Percentiles rank a stretch among this genome's conserved stretches.
Conservation (phyloP, 1,140 invertebrate genomes). For the Brachionus asplanchnoidis region DNA sequence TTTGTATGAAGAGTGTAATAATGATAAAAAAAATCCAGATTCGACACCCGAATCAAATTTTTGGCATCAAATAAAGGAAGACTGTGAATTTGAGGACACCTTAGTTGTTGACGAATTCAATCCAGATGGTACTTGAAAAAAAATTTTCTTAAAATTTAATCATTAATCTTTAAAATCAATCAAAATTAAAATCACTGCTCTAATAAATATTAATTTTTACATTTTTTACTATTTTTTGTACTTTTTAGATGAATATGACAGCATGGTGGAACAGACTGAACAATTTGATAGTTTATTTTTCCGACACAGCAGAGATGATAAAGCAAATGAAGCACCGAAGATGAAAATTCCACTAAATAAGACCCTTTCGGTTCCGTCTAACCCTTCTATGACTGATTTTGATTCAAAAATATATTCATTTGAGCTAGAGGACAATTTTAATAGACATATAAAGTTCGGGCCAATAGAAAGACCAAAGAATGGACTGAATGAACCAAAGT, state of each 20-base stretch:
- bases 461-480: slow-evolving; percentile 28
- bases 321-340: neutral
- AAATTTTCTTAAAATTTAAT: neutral
- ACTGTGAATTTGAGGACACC: neutral
- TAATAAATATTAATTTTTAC: neutral
- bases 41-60: neutral
- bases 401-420: neutral
- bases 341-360: neutral
- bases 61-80: neutral
- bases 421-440: neutral
- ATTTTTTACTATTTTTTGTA: neutral
- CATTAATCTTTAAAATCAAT: no score
- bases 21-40: neutral
- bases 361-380: neutral
- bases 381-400: neutral
- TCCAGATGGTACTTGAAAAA: slow-evolving; percentile 7
- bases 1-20: neutral
- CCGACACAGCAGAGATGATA: neutral
- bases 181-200: neutral
- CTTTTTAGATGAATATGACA: slow-evolving; percentile 30
- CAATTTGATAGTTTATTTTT: neutral
- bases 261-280: slow-evolving; percentile 23
- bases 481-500: neutral
- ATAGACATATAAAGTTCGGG: neutral
- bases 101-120: neutral